Base-by-base conservation (phyloP, 2,113 vertebrate genomes). In the Gavialis gangeticus region DNA sequence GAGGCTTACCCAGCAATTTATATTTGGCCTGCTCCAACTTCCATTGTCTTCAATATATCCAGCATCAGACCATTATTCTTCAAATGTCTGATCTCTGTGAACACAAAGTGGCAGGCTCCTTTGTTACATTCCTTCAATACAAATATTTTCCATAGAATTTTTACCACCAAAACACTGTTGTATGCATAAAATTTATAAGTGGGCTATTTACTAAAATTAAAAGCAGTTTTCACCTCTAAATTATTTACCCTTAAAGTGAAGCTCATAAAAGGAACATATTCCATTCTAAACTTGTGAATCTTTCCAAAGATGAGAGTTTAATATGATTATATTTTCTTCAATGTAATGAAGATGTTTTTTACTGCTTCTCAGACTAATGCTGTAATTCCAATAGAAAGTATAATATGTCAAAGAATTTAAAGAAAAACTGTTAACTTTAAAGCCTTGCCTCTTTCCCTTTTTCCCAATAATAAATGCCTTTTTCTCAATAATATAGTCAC, bases 11-110 rank as follows among this genome's bases (percentile, higher is more conserved):
- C 11, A 19, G 57, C 0, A 0, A 18, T 63, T 91, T 55, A 63
- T 17, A 4, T 1, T 12, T 66, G 37, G 22, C 55, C 57, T 67
- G 6, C 1, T 22, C 2, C 1, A 0, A 55, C 25, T 55, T n/a
- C 22, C 24, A 1, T 0, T 12, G 59, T 54, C 60, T 21, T 79
- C 57, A 2, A 4, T 27, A 27, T n/a, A 12, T 28, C 46, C 0
- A 0, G 59, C 64, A 79, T 11, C 0, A 0, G 30, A 59, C 17
- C 16, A 12, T 30, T 3, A 12, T 27, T 79, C 24, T 75, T 30
- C 19, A 12, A 59, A 28, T n/a, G 15, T 5, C 78, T 37, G 27
- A 27, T 25, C 75, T 56, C 73, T 75, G 59, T 37, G 24, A 28
- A 22, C 12, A 5, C 30, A 46, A 91, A 15, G 15, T 69, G 16